These are phyloP conservation scores for Campoplex capitator DNA, from an alignment of 2,888 invertebrate species.

Conservation along the genomic window DNA sequence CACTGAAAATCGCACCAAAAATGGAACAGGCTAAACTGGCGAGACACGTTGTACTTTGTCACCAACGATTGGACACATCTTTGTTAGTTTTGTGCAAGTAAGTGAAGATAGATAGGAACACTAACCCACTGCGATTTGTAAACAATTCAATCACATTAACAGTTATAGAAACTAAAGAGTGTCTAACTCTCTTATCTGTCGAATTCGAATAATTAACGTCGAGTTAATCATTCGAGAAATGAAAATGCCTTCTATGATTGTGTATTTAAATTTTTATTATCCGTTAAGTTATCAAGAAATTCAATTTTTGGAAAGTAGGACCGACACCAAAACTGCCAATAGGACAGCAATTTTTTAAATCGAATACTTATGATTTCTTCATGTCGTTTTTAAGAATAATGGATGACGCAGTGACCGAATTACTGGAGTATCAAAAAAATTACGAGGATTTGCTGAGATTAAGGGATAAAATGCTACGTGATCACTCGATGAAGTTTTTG, in stretches of 20 bases:
- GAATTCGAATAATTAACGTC: too few species aligned
- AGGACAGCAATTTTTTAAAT: not conserved
- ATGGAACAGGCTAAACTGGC: slow-evolving; percentile 88
- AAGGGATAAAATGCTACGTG: slow-evolving; percentile 87
- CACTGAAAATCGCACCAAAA: slow-evolving; percentile 88
- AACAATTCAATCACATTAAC: not conserved
- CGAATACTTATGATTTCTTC: not conserved
- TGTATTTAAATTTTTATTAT: not conserved
- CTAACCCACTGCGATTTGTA: not conserved
- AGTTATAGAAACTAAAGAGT: not conserved
- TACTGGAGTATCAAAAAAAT: slow-evolving; percentile 88
- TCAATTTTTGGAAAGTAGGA: not conserved
- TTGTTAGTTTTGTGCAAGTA: slow-evolving; percentile 89
- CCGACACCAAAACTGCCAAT: not conserved
- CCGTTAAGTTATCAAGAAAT: too few species aligned
- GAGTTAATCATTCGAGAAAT: too few species aligned
- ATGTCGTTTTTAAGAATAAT: slow-evolving; percentile 85
- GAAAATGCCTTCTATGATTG: too few species aligned
- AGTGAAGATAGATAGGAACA: slow-evolving; percentile 78
- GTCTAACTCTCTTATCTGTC: too few species aligned
- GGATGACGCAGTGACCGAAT: slow-evolving; percentile 87
- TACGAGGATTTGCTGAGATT: slow-evolving; percentile 87
- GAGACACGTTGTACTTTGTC: slow-evolving; percentile 89
- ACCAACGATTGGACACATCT: slow-evolving; percentile 88
- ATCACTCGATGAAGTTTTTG: slow-evolving; percentile 75